Evolutionary conservation across 2,888 invertebrate genomes (phyloP), one percentile per base, ranked within the genome.

Genomic region (Atrina japonica): DNA sequence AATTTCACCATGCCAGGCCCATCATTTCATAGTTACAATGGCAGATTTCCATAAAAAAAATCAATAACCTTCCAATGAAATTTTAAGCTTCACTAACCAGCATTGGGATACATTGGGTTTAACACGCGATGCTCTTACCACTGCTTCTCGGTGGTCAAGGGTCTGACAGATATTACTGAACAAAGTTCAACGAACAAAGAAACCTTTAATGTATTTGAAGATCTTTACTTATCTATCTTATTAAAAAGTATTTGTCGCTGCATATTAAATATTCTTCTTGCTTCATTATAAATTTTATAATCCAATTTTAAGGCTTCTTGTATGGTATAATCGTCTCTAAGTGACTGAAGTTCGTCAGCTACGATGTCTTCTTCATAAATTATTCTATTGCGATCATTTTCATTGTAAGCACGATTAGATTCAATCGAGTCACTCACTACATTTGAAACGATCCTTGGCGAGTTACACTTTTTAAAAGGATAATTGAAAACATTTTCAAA

Each of bases 191-290:
- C n/a, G n/a, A n/a, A n/a, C n/a, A n/a, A n/a, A n/a, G n/a, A n/a
- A n/a, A n/a, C n/a, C n/a, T n/a, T n/a, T n/a, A n/a, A n/a, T n/a
- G n/a, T n/a, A n/a, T n/a, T n/a, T n/a, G n/a, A n/a, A n/a, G n/a
- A n/a, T n/a, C n/a, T n/a, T n/a, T n/a, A n/a, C n/a, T n/a, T n/a
- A n/a, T 35, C 11, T 35, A 35, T 35, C 11, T 49, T 60, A 58
- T 72, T 72, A 25, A 61, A 64, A 25, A 67, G 45, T n/a, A 61
- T 43, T 50, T 67, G 71, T 64, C 63, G 61, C 49, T 72, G 71
- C 29, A 72, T 66, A 52, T 67, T 41, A 40, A 61, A 72, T 27
- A 72, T 29, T 45, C 71, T 25, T 52, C 58, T 72, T 2, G 71
- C 71, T 45, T 72, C 71, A 14, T 50, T 47, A 47, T 63, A 72